These are phyloP conservation scores for Diabrotica balteata DNA, from an alignment of 2,888 invertebrate species.

Conservation along the genomic window DNA sequence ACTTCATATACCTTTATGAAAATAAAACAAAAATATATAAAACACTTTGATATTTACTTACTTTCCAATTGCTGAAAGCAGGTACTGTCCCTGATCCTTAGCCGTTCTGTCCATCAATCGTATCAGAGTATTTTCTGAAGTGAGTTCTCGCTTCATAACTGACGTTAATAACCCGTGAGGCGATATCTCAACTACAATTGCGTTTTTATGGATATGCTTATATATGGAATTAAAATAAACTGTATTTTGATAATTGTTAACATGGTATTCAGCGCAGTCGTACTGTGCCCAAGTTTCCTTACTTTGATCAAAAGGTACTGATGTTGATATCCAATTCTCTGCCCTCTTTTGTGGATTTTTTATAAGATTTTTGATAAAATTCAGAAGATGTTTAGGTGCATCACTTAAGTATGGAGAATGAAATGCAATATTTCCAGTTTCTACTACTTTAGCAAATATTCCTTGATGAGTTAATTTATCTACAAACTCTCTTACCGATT, in stretches of 20 bases:
- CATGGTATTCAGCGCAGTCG: slow-evolving; percentile 86
- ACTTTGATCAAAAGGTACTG: slow-evolving; percentile 68
- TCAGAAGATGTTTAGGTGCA: slow-evolving; percentile 66
- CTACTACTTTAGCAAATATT: slow-evolving; percentile 79
- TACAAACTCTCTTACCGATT: slow-evolving; percentile 71
- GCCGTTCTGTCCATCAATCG: slow-evolving; percentile 74
- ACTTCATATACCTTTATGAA: not conserved
- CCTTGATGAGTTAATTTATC: slow-evolving; percentile 69
- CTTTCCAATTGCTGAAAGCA: slow-evolving; percentile 49
- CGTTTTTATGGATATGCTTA: slow-evolving; percentile 75
- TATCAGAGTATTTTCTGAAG: slow-evolving; percentile 69
- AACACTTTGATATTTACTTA: slow-evolving; percentile 15
- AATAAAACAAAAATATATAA: not conserved
- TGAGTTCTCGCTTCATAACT: slow-evolving; percentile 75
- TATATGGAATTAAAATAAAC: slow-evolving; percentile 76
- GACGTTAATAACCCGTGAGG: slow-evolving; percentile 86
- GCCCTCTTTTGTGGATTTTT: slow-evolving; percentile 72
- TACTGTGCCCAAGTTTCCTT: slow-evolving; percentile 66
- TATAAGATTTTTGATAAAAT: slow-evolving; percentile 70
- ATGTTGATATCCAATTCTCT: slow-evolving; percentile 84
- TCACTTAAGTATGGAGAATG: slow-evolving; percentile 80
- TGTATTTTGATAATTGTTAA: slow-evolving; percentile 78
- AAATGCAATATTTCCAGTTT: slow-evolving; percentile 82
- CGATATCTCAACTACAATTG: slow-evolving; percentile 82
- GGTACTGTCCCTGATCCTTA: slow-evolving; percentile 65